Evolutionary conservation across 2,797 vertebrate species (phyloP).

Genomic region (Acrossocheilus wenchowensis): DNA sequence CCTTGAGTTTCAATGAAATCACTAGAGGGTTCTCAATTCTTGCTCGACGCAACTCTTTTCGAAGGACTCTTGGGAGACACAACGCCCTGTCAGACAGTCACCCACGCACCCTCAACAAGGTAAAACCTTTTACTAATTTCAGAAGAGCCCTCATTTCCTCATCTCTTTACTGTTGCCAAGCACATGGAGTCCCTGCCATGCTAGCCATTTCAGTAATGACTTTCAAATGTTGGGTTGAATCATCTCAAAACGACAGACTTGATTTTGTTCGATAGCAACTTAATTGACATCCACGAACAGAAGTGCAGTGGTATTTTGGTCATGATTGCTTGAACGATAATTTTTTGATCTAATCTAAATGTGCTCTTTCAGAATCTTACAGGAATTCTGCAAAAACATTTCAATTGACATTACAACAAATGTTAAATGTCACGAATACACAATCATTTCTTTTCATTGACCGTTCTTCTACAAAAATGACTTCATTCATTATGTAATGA

Average conservation of each 20-base stretch:
- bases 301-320: neutral
- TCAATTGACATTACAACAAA: neutral
- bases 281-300: neutral
- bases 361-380: neutral
- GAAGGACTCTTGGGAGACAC: conserved; percentile 53
- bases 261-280: neutral
- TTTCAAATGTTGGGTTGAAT: neutral
- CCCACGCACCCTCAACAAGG: conserved; percentile 56
- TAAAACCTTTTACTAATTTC: conserved; percentile 38
- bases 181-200: neutral
- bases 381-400: neutral
- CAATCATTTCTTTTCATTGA: neutral
- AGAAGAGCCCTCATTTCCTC: neutral
- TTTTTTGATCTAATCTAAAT: neutral
- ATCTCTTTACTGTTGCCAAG: neutral
- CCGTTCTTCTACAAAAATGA: neutral
- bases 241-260: neutral
- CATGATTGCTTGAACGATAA: neutral
- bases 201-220: conserved; percentile 3
- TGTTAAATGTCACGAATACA: neutral
- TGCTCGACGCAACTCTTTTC: conserved; percentile 53
- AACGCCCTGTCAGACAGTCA: conserved; percentile 36
- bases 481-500: conserved; percentile 29
- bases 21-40: conserved; percentile 59
- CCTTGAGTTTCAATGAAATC: conserved; percentile 61